Evolutionary conservation across 2,113 vertebrate genomes (phyloP).

Genomic region (Polypterus senegalus): DNA sequence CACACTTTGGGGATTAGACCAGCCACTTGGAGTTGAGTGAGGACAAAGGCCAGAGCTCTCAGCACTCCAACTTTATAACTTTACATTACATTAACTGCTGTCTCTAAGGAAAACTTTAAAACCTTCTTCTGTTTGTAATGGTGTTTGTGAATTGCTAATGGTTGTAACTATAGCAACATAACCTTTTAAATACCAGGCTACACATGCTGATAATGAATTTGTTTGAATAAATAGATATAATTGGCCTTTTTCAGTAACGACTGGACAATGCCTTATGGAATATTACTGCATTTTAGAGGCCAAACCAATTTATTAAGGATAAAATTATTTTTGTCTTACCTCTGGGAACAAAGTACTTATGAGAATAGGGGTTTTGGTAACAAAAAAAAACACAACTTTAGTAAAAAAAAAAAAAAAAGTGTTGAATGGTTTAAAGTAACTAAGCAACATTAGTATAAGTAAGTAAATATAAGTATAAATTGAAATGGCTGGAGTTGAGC

Average conservation of each 20-base stretch:
- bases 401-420: too few relatives aligned
- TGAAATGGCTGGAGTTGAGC: too few relatives aligned
- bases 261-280: constrained; percentile 7
- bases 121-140: constrained; percentile 3
- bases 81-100: constrained; percentile 2
- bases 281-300: constrained; percentile 3
- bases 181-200: constrained; percentile 8
- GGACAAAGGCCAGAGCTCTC: background rate
- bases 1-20: constrained; percentile 2
- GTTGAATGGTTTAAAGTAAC: too few relatives aligned
- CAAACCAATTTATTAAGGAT: constrained; percentile 10
- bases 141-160: constrained; percentile 1
- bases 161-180: constrained; percentile 13
- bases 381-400: too few relatives aligned
- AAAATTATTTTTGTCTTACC: constrained; percentile 5
- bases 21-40: background rate
- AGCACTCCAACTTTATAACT: background rate
- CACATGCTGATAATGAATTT: constrained; percentile 13
- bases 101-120: constrained; percentile 4
- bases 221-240: constrained; percentile 9
- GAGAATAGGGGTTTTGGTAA: background rate
- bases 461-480: too few relatives aligned
- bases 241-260: constrained; percentile 8
- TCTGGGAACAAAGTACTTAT: background rate
- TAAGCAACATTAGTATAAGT: too few relatives aligned